Evolutionary conservation across 2,113 vertebrate genomes (phyloP).

Genomic region (Clarias macrocephalus): DNA sequence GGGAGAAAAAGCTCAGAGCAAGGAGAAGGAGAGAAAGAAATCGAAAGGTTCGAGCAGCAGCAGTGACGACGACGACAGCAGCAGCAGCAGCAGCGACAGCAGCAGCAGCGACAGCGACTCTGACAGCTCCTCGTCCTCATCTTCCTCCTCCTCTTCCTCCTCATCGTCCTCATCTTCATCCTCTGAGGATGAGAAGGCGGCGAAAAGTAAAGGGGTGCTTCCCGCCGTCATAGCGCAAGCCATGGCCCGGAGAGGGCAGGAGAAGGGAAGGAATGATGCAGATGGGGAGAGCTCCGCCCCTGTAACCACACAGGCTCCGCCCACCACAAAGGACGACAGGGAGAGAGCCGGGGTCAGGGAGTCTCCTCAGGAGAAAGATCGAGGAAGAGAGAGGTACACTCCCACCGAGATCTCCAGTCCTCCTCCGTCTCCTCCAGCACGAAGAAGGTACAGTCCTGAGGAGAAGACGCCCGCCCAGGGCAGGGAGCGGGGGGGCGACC

Average conservation of each 20-base stretch:
- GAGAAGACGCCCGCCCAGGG: constrained; percentile 14
- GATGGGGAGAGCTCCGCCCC: constrained; percentile 16
- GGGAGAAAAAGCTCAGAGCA: not conserved
- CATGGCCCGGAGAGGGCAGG: constrained; percentile 52
- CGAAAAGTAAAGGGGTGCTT: not conserved
- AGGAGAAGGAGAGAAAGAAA: constrained; percentile 42
- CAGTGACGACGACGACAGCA: constrained; percentile 38
- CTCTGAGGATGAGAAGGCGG: constrained; percentile 59
- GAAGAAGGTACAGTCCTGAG: constrained; percentile 38
- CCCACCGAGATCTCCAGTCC: constrained; percentile 52
- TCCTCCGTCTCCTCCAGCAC: constrained; percentile 33
- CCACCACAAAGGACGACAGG: not conserved
- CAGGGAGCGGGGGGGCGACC: constrained; percentile 24
- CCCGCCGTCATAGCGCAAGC: constrained; percentile 29
- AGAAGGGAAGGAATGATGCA: constrained; percentile 47
- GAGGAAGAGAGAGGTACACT: constrained; percentile 48
- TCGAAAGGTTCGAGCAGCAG: constrained; percentile 55
- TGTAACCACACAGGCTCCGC: not conserved
- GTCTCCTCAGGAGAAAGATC: constrained; percentile 20
- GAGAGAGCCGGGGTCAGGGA: constrained; percentile 19
- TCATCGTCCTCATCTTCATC: constrained; percentile 64
- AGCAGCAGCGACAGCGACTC: constrained; percentile 64
- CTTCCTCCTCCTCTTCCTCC: constrained; percentile 52
- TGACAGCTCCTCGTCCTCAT: constrained; percentile 69
- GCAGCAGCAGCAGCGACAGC: constrained; percentile 37